Percentiles rank a stretch among this genome's conserved stretches.
Evolutionary conservation across 2,113 vertebrate genomes (phyloP).

Genomic region (Benitochromis conjunctus): DNA sequence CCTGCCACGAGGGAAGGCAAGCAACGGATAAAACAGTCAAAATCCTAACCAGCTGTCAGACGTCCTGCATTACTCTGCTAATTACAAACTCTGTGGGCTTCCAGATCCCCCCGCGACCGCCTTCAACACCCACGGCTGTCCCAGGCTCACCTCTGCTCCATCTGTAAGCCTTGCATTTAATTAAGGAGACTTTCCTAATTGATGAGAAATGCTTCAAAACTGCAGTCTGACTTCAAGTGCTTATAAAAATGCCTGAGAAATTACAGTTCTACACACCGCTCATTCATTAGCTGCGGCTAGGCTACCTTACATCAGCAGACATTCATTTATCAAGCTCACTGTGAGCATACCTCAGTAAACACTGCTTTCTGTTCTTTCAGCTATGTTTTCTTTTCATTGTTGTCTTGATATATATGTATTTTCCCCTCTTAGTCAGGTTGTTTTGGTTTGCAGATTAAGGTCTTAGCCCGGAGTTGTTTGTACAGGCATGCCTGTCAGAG

Average conservation of each 20-base stretch:
- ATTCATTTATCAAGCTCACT: conserved; percentile 10
- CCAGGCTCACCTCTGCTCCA: conserved; percentile 49
- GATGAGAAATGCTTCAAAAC: conserved; percentile 58
- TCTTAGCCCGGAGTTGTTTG: conserved; percentile 37
- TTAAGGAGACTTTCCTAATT: conserved; percentile 60
- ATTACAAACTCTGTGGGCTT: conserved; percentile 67
- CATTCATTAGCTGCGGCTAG: conserved; percentile 39
- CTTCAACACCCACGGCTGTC: conserved; percentile 4
- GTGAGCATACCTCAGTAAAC: conserved; percentile 14
- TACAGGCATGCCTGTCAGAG: conserved; percentile 34
- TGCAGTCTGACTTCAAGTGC: conserved; percentile 40
- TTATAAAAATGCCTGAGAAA: conserved; percentile 56
- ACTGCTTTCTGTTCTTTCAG: background rate
- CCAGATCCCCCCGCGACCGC: background rate
- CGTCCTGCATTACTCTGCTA: conserved; percentile 54
- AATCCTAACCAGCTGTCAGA: conserved; percentile 62
- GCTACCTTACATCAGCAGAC: conserved; percentile 16
- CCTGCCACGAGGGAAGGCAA: conserved; percentile 30
- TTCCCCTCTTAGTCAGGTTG: background rate
- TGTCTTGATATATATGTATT: background rate
- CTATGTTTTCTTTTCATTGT: background rate
- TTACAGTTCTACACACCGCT: conserved; percentile 20
- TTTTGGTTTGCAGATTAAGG: conserved; percentile 44
- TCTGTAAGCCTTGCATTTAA: conserved; percentile 53
- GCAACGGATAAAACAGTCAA: conserved; percentile 47